phyloP scores from a whole-genome alignment of 2,113 vertebrate genomes.

The Gnathonemus echidnorhynchus region DNA sequence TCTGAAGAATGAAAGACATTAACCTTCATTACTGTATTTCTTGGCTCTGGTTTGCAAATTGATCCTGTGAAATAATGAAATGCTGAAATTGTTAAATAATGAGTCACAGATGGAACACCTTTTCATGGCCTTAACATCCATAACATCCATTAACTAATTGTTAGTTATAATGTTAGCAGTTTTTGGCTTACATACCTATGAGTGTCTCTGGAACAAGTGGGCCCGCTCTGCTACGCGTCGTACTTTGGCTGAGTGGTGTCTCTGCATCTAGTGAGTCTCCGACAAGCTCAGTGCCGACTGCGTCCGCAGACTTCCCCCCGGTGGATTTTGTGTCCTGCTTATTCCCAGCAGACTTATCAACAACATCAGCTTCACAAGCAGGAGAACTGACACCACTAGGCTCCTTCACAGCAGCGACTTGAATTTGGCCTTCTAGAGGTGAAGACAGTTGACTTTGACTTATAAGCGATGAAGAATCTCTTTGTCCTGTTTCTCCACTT shows the following conservation, averaged over 20 bases:
- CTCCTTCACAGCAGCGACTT: not conserved
- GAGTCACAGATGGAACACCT: not conserved
- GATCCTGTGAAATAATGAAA: not conserved
- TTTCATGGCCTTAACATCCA: not conserved
- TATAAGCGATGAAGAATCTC: not conserved
- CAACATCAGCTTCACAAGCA: not conserved
- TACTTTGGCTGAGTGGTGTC: not conserved
- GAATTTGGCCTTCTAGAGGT: not conserved
- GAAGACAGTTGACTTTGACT: not conserved
- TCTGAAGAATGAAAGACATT: conserved; percentile 43
- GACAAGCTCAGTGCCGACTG: not conserved
- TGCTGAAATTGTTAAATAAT: not conserved
- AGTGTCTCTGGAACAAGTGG: not conserved
- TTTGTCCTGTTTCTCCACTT: not conserved
- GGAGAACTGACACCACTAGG: not conserved
- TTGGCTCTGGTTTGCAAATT: not conserved
- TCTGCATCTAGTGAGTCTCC: not conserved
- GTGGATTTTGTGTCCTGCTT: not conserved
- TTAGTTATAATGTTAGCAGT: not conserved
- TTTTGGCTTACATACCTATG: not conserved
- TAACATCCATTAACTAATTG: not conserved
- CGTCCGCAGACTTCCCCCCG: not conserved
- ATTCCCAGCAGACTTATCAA: not conserved
- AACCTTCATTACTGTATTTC: not conserved
- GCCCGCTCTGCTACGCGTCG: not conserved